phyloP scores from a whole-genome alignment of 2,888 invertebrate species.

The Meta bourneti region DNA sequence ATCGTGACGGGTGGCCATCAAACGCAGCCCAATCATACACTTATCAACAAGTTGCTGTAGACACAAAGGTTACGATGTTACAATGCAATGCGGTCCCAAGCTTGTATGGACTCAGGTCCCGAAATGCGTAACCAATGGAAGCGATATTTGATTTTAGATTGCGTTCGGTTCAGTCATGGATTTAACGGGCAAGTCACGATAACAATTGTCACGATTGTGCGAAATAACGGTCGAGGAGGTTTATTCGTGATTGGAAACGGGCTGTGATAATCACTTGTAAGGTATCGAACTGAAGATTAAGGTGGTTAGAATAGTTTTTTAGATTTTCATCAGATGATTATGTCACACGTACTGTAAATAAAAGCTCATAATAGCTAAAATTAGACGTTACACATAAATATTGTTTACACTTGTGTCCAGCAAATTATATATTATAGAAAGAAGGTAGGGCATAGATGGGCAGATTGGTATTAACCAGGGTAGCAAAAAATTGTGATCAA shows the following conservation, averaged over 20 bases:
- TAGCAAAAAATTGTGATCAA: too few relatives aligned
- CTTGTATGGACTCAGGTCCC: neutral
- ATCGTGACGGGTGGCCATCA: constrained; percentile 41
- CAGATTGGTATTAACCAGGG: too few relatives aligned
- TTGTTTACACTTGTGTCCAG: too few relatives aligned
- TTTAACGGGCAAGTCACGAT: constrained; percentile 16
- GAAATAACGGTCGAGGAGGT: neutral
- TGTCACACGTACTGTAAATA: neutral
- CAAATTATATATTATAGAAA: too few relatives aligned
- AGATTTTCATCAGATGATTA: neutral
- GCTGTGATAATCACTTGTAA: neutral
- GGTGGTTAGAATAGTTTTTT: neutral
- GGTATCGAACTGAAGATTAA: too few relatives aligned
- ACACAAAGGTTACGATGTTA: constrained; percentile 15
- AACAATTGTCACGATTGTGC: neutral
- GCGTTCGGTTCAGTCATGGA: neutral
- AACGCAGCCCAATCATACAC: neutral
- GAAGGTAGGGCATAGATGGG: too few relatives aligned
- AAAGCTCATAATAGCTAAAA: neutral
- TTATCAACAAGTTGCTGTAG: neutral
- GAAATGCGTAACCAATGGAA: neutral
- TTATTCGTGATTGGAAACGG: neutral
- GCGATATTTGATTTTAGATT: constrained; percentile 16
- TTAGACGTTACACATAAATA: too few relatives aligned
- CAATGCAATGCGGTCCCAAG: neutral